Evolutionary conservation across 2,113 vertebrate genomes (phyloP).

Genomic region (Eurypyga helias): DNA sequence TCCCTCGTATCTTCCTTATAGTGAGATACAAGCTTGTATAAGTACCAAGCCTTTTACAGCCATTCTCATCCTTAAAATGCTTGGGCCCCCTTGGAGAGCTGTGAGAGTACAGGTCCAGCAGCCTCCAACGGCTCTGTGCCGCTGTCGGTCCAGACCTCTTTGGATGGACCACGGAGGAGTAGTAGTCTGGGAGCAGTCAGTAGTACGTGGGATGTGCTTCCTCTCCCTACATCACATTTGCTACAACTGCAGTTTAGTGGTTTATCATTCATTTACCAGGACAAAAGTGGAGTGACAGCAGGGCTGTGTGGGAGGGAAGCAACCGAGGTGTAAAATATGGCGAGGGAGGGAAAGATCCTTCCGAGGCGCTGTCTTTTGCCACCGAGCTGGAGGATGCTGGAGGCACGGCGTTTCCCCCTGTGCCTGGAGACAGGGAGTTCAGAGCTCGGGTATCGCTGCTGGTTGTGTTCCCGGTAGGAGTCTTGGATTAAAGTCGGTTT

Average conservation of each 20-base stretch:
- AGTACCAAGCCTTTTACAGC: background rate
- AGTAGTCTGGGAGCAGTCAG: background rate
- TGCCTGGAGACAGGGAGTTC: background rate
- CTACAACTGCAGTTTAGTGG: background rate
- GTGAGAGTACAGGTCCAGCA: background rate
- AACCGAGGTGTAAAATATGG: background rate
- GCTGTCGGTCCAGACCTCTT: fast-evolving
- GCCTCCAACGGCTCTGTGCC: background rate
- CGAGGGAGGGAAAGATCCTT: background rate
- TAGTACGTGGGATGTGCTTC: background rate
- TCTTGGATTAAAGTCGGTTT: background rate
- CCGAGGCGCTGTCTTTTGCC: background rate
- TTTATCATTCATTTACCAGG: conserved; percentile 6
- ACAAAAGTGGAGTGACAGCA: conserved; percentile 47
- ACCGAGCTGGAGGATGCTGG: background rate
- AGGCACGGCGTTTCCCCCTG: background rate
- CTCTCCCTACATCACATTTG: background rate
- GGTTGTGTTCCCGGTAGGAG: fast-evolving
- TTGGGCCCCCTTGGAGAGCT: background rate
- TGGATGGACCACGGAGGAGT: background rate
- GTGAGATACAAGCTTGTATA: background rate
- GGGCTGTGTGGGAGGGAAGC: conserved; percentile 28
- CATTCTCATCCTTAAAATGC: background rate
- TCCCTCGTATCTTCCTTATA: fast-evolving
- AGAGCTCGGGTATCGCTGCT: fast-evolving